Conservation (phyloP, 2,888 invertebrate genomes). For the Neocrepidodera transversa region DNA sequence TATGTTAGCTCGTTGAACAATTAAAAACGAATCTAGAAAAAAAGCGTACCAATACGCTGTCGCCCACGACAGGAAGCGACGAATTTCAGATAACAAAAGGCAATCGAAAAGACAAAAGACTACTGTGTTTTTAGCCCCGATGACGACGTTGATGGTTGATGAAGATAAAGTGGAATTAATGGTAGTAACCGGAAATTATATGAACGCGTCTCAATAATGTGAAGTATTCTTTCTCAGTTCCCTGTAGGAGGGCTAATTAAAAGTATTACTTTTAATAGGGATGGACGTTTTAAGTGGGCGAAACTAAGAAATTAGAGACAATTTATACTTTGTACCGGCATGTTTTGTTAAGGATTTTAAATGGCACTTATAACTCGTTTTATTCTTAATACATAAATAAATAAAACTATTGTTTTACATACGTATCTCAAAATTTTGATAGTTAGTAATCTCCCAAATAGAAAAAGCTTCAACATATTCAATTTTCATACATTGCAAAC, state of each 20-base stretch:
- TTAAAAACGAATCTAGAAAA: conserved; percentile 18
- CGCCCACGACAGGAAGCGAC: conserved; percentile 36
- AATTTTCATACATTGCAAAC: too few relatives aligned
- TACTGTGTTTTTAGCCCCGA: conserved; percentile 18
- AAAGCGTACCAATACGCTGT: too few relatives aligned
- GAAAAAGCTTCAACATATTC: too few relatives aligned
- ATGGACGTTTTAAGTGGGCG: background rate
- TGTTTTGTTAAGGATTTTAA: too few relatives aligned
- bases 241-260: conserved; percentile 17
- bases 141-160: conserved; percentile 22
- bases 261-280: conserved; percentile 8
- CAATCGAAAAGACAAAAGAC: conserved; percentile 35
- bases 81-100: conserved; percentile 30
- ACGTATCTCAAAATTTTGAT: too few relatives aligned
- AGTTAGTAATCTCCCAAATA: too few relatives aligned
- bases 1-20: too few relatives aligned
- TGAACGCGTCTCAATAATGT: conserved; percentile 25
- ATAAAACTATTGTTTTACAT: too few relatives aligned
- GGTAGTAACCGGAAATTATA: conserved; percentile 32
- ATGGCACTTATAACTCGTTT: too few relatives aligned
- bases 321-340: too few relatives aligned
- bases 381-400: too few relatives aligned
- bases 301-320: background rate
- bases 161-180: conserved; percentile 35
- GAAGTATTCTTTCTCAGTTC: background rate